A percentile compares a stretch with the other conserved stretches of the same genome.
phyloP scores from a whole-genome alignment of 2,797 vertebrate genomes.

The Alectoris magna region DNA sequence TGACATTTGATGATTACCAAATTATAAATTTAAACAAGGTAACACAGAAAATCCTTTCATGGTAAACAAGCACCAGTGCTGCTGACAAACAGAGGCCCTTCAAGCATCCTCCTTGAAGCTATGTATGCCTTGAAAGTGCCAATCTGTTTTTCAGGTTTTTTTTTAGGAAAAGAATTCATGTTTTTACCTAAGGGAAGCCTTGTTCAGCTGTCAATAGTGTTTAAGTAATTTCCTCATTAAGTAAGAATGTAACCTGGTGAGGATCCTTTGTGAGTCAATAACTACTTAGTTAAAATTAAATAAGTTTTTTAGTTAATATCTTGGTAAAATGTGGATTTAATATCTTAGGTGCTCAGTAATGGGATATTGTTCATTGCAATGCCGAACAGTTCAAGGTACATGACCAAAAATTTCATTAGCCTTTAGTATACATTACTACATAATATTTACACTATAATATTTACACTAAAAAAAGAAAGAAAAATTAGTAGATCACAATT shows the following conservation, averaged over 20 bases:
- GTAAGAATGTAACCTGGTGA: conserved; percentile 69
- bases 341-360: not conserved
- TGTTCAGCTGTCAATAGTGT: conserved; percentile 60
- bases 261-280: conserved; percentile 43
- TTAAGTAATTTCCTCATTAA: conserved; percentile 73
- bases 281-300: conserved; percentile 74
- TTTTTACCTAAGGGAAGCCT: conserved; percentile 38
- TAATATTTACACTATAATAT: not conserved
- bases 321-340: conserved; percentile 34
- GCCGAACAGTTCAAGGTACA: not conserved
- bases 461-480: not conserved
- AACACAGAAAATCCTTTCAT: conserved; percentile 44
- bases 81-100: not conserved
- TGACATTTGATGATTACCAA: conserved; percentile 53
- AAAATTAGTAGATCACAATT: accelerated
- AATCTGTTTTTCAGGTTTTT: conserved; percentile 53
- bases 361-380: not conserved
- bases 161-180: conserved; percentile 23
- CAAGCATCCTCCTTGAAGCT: conserved; percentile 53
- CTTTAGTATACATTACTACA: not conserved
- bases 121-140: conserved; percentile 51
- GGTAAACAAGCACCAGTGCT: conserved; percentile 55
- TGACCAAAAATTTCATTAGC: not conserved
- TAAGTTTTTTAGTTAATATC: conserved; percentile 71
- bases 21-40: conserved; percentile 73